Percentiles rank a stretch among this genome's conserved stretches.
Conservation (phyloP, 2,888 invertebrate species). For the Mantis religiosa region DNA sequence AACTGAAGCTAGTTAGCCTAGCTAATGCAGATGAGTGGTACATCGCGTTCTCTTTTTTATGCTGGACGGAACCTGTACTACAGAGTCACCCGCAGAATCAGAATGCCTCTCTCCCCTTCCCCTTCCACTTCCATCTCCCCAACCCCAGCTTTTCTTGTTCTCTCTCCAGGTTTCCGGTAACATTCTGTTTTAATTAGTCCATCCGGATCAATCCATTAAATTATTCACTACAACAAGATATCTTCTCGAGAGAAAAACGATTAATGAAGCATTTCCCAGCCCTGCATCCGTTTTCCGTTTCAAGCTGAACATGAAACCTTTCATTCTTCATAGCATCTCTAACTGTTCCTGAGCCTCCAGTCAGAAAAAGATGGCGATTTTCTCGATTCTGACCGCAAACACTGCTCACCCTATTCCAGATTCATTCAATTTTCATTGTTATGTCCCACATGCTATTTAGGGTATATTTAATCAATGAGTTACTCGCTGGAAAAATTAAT, state of each 20-base stretch:
- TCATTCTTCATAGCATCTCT: background rate
- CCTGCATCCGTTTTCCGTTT: background rate
- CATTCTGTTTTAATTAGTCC: background rate
- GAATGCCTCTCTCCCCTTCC: background rate
- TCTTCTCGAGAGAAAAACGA: background rate
- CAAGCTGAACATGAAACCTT: background rate
- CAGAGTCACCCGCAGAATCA: background rate
- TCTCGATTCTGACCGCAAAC: too few relatives aligned
- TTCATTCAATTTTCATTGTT: too few relatives aligned
- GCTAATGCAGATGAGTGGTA: too few relatives aligned
- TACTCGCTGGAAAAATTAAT: too few relatives aligned
- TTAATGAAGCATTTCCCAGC: background rate
- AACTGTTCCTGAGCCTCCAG: background rate
- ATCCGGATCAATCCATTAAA: background rate
- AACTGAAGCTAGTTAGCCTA: too few relatives aligned
- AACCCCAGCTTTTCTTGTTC: background rate
- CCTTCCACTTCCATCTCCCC: too few relatives aligned
- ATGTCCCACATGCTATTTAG: too few relatives aligned
- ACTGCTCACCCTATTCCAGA: too few relatives aligned
- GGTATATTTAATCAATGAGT: too few relatives aligned
- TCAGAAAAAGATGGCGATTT: too few relatives aligned
- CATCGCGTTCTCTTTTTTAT: too few relatives aligned
- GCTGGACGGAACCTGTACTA: too few relatives aligned
- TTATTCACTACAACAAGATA: background rate
- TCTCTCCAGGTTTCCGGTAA: background rate